A percentile compares a stretch with the other conserved stretches of the same genome.
These are phyloP conservation scores for Drosophila multiciliata DNA, from an alignment of 2,888 invertebrate genomes.

Conservation along the genomic window DNA sequence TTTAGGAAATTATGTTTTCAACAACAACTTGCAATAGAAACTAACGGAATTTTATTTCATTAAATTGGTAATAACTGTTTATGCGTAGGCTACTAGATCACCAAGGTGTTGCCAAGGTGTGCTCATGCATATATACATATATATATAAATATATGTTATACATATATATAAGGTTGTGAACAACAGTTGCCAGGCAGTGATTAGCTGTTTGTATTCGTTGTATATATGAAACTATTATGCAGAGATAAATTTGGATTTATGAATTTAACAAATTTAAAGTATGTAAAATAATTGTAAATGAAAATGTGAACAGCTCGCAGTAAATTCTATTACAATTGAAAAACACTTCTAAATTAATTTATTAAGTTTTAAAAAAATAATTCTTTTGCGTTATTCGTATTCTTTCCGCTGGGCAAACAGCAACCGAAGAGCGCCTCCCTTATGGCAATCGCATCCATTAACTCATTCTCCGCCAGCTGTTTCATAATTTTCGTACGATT, in stretches of 20 bases:
- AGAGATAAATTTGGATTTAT: neutral
- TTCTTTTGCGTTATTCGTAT: no score
- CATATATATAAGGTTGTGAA: neutral
- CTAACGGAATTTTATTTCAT: constrained; percentile 11
- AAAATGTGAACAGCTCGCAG: neutral
- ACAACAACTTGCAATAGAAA: constrained; percentile 26
- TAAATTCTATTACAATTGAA: no score
- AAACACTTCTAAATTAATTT: no score
- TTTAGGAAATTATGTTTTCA: constrained; percentile 17
- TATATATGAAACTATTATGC: neutral
- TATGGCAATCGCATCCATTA: constrained; percentile 91
- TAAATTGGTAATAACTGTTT: constrained; percentile 16
- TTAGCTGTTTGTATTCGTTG: neutral
- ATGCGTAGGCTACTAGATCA: constrained; percentile 42
- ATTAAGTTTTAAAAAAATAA: no score
- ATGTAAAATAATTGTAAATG: neutral
- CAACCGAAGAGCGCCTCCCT: constrained; percentile 92
- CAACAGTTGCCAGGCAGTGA: constrained; percentile 4
- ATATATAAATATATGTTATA: neutral
- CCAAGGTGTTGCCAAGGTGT: constrained; percentile 39
- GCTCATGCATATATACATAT: neutral
- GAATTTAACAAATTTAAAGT: neutral
- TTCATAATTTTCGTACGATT: constrained; percentile 90
- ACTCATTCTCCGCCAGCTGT: constrained; percentile 91
- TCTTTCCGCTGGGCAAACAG: constrained; percentile 89